phyloP scores from a whole-genome alignment of 2,113 vertebrate species.

The Mustela nigripes region DNA sequence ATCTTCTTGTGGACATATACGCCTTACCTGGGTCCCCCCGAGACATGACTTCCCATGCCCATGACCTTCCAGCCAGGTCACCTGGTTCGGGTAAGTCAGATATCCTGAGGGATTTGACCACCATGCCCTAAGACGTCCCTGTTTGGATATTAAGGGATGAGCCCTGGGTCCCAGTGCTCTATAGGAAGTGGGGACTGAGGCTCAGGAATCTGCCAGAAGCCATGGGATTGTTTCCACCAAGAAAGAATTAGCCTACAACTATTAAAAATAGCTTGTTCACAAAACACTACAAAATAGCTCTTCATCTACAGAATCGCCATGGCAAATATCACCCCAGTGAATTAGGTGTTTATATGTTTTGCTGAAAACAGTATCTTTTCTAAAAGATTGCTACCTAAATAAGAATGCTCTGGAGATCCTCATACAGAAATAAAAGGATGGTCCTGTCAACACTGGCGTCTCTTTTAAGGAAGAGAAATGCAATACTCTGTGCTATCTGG shows the following conservation, averaged over 20 bases:
- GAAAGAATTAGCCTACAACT: not conserved
- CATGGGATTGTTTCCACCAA: not conserved
- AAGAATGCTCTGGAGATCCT: conserved; percentile 85
- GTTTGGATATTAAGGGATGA: not conserved
- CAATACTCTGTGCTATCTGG: conserved; percentile 60
- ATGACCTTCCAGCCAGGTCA: no score
- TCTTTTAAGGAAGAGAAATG: conserved; percentile 86
- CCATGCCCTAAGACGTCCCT: no score
- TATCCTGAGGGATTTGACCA: rapidly evolving
- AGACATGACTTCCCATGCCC: rapidly evolving
- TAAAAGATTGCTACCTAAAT: conserved; percentile 81
- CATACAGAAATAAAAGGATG: conserved; percentile 85
- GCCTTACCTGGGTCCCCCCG: not conserved
- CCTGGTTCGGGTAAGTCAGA: not conserved
- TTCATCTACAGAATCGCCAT: conserved; percentile 81
- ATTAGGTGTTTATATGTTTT: conserved; percentile 82
- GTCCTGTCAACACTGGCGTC: conserved; percentile 82
- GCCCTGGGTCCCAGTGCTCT: not conserved
- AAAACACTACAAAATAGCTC: conserved; percentile 74
- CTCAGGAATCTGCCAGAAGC: not conserved
- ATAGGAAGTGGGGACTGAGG: not conserved
- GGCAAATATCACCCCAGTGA: conserved; percentile 84
- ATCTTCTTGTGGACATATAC: not conserved
- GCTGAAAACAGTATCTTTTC: conserved; percentile 77
- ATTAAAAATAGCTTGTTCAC: conserved; percentile 78